A percentile compares a stretch with the other conserved stretches of the same genome.
Evolutionary conservation across 2,888 invertebrate species (phyloP).

Genomic region (Andrena marginata): DNA sequence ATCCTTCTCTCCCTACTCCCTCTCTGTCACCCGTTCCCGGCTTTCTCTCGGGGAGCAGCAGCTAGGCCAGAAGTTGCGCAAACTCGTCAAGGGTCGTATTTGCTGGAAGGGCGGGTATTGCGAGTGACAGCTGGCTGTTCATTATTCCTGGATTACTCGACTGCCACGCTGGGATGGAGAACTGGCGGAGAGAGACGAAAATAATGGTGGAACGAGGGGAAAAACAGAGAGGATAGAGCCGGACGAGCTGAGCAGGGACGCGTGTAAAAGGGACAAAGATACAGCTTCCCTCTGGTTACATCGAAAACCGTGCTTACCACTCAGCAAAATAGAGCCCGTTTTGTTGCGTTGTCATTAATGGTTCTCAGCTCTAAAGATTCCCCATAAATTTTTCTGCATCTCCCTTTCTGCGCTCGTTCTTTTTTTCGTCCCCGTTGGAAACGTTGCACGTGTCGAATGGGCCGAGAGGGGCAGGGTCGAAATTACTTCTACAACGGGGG

Average conservation of each 20-base stretch:
- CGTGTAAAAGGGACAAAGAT: conserved; percentile 49
- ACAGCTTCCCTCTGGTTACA: conserved; percentile 56
- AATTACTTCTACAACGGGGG: conserved; percentile 34
- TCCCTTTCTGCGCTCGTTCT: too few relatives aligned
- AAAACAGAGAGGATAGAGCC: conserved; percentile 18
- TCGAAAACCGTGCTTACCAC: conserved; percentile 58
- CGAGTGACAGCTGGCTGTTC: conserved; percentile 83
- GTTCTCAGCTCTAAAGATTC: conserved; percentile 59
- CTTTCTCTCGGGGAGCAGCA: conserved; percentile 54
- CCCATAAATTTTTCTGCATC: conserved; percentile 18
- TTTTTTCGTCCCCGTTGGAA: neutral
- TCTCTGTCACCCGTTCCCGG: neutral
- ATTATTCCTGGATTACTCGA: conserved; percentile 83
- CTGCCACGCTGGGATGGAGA: conserved; percentile 68
- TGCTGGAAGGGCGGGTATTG: conserved; percentile 78
- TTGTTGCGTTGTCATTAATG: conserved; percentile 63
- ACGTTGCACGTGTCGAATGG: neutral
- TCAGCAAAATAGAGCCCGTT: conserved; percentile 54
- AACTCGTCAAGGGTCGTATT: conserved; percentile 74
- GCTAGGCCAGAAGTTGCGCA: conserved; percentile 73
- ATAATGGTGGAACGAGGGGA: conserved; percentile 9
- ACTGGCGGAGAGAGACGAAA: conserved; percentile 37
- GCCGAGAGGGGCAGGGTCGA: neutral
- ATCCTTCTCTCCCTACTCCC: conserved; percentile 2
- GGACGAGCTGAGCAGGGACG: conserved; percentile 30